phyloP scores from a whole-genome alignment of 2,797 vertebrate species.

The Erpetoichthys calabaricus region DNA sequence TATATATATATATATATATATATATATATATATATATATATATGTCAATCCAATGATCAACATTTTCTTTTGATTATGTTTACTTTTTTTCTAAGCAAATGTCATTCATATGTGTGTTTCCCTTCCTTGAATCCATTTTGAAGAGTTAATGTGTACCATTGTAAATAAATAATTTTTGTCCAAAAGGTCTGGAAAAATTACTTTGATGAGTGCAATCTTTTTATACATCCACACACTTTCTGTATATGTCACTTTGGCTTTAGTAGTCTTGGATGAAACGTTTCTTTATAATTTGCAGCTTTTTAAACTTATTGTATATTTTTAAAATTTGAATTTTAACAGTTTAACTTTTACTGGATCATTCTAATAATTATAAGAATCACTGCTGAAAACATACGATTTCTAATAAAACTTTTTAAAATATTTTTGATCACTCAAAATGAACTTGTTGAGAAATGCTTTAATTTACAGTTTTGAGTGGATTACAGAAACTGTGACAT shows the following conservation, averaged over 20 bases:
- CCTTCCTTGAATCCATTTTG: conserved; percentile 78
- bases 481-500: background rate
- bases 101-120: conserved; percentile 59
- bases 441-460: conserved; percentile 43
- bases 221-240: conserved; percentile 34
- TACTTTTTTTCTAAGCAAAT: conserved; percentile 63
- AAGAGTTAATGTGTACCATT: conserved; percentile 92
- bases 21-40: no score
- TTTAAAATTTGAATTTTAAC: conserved; percentile 68
- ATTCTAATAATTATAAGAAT: conserved; percentile 61
- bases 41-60: conserved; percentile 35
- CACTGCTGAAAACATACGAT: conserved; percentile 59
- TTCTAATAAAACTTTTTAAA: conserved; percentile 66
- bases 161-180: conserved; percentile 85
- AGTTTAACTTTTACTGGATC: conserved; percentile 62
- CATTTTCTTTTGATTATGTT: conserved; percentile 71
- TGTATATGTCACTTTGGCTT: conserved; percentile 58
- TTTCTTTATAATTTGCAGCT: conserved; percentile 68
- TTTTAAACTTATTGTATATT: conserved; percentile 68
- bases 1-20: no score
- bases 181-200: conserved; percentile 67
- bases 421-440: conserved; percentile 64
- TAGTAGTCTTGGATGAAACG: conserved; percentile 65
- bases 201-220: conserved; percentile 52
- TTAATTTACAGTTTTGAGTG: conserved; percentile 2